These are phyloP conservation scores for Planococcus citri DNA, from an alignment of 1,140 invertebrate genomes.

Conservation along the genomic window DNA sequence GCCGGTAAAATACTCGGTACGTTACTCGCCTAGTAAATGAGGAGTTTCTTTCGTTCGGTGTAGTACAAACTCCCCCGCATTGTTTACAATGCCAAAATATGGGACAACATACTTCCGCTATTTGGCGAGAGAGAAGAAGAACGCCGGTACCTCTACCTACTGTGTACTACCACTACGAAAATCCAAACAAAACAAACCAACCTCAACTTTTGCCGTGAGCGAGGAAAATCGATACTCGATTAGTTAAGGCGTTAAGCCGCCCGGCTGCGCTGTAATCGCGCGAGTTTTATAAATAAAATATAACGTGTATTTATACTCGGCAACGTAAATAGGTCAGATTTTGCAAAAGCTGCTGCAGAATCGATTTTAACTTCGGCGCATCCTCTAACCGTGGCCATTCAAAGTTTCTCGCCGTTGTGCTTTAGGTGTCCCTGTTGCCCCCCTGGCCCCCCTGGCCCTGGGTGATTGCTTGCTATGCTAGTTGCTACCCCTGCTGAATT, in stretches of 20 bases:
- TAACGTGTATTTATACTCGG: too few relatives aligned
- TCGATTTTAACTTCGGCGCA: too few relatives aligned
- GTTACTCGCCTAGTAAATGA: not conserved
- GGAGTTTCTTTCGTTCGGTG: too few relatives aligned
- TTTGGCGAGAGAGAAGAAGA: not conserved
- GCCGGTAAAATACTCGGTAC: not conserved
- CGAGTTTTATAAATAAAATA: too few relatives aligned
- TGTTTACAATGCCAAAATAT: not conserved
- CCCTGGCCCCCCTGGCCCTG: too few relatives aligned
- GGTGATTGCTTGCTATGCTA: too few relatives aligned
- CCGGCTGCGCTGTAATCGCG: not conserved
- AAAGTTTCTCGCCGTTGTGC: too few relatives aligned
- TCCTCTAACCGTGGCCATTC: too few relatives aligned
- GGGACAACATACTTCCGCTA: slow-evolving; percentile 1
- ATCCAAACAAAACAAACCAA: slow-evolving; percentile 7
- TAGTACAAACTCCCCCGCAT: not conserved
- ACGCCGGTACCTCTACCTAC: too few relatives aligned
- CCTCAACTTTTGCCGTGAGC: not conserved
- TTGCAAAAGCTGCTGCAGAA: not conserved
- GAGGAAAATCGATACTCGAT: not conserved
- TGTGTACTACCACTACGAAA: too few relatives aligned
- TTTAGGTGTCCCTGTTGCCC: too few relatives aligned
- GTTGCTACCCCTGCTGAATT: too few relatives aligned
- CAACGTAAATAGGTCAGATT: not conserved
- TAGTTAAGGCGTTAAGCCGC: not conserved